Evolutionary conservation across 2,888 invertebrate genomes (phyloP).

Genomic region (Thecocarcelia acutangulata): DNA sequence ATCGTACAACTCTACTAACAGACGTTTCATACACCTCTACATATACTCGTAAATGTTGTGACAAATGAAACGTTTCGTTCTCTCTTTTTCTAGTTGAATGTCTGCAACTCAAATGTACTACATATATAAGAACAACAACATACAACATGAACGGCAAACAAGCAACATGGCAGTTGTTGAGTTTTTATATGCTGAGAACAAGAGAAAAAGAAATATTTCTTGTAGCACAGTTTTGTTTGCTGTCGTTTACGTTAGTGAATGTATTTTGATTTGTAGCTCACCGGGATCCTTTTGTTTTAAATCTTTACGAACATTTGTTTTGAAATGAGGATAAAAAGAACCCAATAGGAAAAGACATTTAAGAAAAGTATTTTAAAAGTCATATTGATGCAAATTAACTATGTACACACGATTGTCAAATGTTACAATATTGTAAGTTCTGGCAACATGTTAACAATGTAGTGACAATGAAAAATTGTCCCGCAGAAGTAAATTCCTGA

Average conservation of each 20-base stretch:
- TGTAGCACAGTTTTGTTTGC: constrained; percentile 64
- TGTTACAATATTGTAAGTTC: too few species aligned
- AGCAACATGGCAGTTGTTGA: constrained; percentile 62
- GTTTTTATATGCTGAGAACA: constrained; percentile 57
- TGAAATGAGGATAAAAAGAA: constrained; percentile 3
- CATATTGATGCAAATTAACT: neutral
- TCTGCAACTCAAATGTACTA: constrained; percentile 57
- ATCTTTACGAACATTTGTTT: constrained; percentile 44
- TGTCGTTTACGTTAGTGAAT: constrained; percentile 62
- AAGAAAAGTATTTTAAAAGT: neutral
- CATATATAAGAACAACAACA: constrained; percentile 53
- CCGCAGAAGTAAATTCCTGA: too few species aligned
- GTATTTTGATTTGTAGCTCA: constrained; percentile 67
- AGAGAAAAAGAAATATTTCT: constrained; percentile 64
- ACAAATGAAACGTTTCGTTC: constrained; percentile 51
- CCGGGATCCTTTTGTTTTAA: constrained; percentile 65
- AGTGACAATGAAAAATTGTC: too few species aligned
- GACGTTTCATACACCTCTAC: constrained; percentile 41
- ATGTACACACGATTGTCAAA: too few species aligned
- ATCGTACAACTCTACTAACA: constrained; percentile 48
- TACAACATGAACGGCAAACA: constrained; percentile 61
- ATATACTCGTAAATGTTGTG: constrained; percentile 43
- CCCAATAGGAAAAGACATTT: constrained; percentile 1
- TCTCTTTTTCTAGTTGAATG: constrained; percentile 48
- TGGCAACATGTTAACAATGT: too few species aligned